Percentiles rank a stretch among this genome's conserved stretches.
phyloP scores from a whole-genome alignment of 2,113 vertebrate species.

The Panurus biarmicus region DNA sequence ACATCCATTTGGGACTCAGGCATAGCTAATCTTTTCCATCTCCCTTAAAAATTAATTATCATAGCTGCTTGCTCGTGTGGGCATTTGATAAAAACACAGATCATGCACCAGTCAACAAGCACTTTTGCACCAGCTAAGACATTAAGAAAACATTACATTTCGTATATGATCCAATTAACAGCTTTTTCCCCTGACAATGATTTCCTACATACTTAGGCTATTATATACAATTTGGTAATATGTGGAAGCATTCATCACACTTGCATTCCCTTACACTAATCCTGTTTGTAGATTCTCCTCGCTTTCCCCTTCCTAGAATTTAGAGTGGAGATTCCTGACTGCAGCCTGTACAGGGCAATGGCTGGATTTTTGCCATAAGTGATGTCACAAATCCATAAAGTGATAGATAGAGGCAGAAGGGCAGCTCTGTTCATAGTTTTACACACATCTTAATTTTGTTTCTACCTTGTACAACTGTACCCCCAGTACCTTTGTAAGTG shows the following conservation, averaged over 20 bases:
- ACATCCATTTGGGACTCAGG: neutral
- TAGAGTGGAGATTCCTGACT: neutral
- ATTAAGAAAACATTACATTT: slow-evolving; percentile 26
- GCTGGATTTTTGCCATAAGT: neutral
- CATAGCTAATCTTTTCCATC: neutral
- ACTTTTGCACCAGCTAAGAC: neutral
- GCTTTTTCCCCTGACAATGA: neutral
- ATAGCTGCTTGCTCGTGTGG: neutral
- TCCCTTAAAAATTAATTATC: slow-evolving; percentile 42
- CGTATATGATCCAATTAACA: slow-evolving; percentile 11
- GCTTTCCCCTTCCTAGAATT: neutral
- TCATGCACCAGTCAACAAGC: neutral
- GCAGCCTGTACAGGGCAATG: neutral
- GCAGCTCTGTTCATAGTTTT: neutral
- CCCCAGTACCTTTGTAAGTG: neutral
- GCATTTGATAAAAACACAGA: neutral
- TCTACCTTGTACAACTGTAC: neutral
- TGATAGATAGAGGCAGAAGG: neutral
- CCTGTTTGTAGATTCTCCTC: slow-evolving; percentile 50
- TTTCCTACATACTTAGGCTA: slow-evolving; percentile 14
- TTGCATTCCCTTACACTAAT: slow-evolving; percentile 27
- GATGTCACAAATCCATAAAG: neutral
- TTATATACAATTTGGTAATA: slow-evolving; percentile 11
- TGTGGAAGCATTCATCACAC: neutral
- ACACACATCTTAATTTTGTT: neutral